These are phyloP conservation scores for Augochlorella aurata DNA, from an alignment of 2,888 invertebrate species.

Conservation along the genomic window DNA sequence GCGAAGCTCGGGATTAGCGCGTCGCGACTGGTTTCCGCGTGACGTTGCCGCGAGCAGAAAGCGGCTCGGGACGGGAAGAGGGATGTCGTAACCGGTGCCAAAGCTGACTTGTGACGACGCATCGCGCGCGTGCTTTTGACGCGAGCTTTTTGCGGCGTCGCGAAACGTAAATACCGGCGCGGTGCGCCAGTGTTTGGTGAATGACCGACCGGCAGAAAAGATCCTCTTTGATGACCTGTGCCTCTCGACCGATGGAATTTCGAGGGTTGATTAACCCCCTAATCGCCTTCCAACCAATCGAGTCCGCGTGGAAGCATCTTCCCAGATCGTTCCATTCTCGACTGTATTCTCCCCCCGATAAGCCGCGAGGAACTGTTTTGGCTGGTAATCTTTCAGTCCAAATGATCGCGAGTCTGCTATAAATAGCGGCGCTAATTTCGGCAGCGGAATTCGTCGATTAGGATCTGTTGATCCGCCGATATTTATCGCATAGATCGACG, in stretches of 20 bases:
- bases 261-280: not conserved
- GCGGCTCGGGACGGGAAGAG: constrained; percentile 1
- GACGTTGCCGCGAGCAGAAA: constrained; percentile 51
- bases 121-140: constrained; percentile 54
- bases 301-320: too few relatives aligned
- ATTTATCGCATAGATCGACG: not conserved
- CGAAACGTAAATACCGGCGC: constrained; percentile 61
- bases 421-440: not conserved
- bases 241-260: not conserved
- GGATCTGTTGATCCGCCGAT: not conserved
- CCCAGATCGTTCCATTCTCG: too few relatives aligned
- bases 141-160: constrained; percentile 51
- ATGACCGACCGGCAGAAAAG: constrained; percentile 51
- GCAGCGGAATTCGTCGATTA: not conserved
- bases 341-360: too few relatives aligned
- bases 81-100: constrained; percentile 52
- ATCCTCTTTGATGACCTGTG: not conserved
- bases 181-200: constrained; percentile 61
- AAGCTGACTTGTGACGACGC: constrained; percentile 60
- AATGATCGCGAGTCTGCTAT: not conserved
- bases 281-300: too few relatives aligned
- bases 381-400: not conserved
- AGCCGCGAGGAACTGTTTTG: not conserved
- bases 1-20: constrained; percentile 50
- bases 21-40: constrained; percentile 58